These are phyloP conservation scores for Zosterops hypoxanthus DNA, from an alignment of 2,113 vertebrate genomes.

Conservation along the genomic window DNA sequence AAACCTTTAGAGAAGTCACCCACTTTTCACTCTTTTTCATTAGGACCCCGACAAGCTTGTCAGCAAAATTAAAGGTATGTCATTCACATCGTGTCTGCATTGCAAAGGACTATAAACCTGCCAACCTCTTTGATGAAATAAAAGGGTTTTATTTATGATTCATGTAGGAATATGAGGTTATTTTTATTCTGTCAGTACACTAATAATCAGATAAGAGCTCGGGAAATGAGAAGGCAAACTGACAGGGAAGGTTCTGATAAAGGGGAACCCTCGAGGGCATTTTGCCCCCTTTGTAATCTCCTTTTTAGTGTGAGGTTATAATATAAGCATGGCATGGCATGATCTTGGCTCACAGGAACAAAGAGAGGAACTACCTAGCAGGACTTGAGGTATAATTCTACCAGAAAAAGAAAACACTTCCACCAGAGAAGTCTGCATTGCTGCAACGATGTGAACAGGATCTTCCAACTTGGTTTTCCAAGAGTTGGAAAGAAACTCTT, in stretches of 20 bases:
- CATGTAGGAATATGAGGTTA: slow-evolving; percentile 85
- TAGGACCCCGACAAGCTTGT: slow-evolving; percentile 88
- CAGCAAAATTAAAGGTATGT: slow-evolving; percentile 98
- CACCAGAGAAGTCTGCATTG: slow-evolving; percentile 30
- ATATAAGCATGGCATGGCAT: slow-evolving; percentile 73
- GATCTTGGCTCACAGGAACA: slow-evolving; percentile 76
- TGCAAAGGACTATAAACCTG: slow-evolving; percentile 92
- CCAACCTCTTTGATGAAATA: slow-evolving; percentile 87
- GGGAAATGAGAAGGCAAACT: slow-evolving; percentile 81
- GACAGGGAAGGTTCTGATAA: slow-evolving; percentile 83
- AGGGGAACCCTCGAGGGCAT: slow-evolving; percentile 81
- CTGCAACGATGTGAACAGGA: slow-evolving; percentile 52
- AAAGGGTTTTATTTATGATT: slow-evolving; percentile 88
- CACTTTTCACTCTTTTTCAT: slow-evolving; percentile 81
- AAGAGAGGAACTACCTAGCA: slow-evolving; percentile 68
- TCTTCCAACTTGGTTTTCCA: slow-evolving; percentile 24
- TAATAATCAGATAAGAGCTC: slow-evolving; percentile 83
- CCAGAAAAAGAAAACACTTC: slow-evolving; percentile 24
- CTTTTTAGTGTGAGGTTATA: slow-evolving; percentile 75
- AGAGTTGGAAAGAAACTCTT: slow-evolving; percentile 45
- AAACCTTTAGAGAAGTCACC: slow-evolving; percentile 87
- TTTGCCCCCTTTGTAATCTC: slow-evolving; percentile 82
- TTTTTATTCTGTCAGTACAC: slow-evolving; percentile 85
- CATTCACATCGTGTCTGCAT: slow-evolving; percentile 86
- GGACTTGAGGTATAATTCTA: slow-evolving; percentile 55